Base-by-base conservation (phyloP, 64 coral and sea anemone genomes). In the Trachythela sp. region DNA sequence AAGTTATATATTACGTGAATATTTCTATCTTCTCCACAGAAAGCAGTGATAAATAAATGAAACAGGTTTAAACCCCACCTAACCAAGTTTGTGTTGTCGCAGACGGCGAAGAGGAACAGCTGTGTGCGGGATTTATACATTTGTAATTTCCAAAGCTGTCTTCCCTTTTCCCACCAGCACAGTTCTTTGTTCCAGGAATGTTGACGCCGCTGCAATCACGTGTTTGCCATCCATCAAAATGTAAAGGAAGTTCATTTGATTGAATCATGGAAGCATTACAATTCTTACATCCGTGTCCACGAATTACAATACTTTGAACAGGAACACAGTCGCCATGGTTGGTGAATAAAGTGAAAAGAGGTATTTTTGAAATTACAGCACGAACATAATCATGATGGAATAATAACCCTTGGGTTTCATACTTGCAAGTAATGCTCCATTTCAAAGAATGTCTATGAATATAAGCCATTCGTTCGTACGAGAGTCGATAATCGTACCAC, bases 71-170 rank as follows among this genome's bases (percentile, higher is more conserved):
- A n/a, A n/a, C n/a, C 42, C 18, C 18, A 31, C 24, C n/a, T 7
- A 77, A 27, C 71, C 71, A 77, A 31, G 71, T 77, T 77, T 77
- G 71, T 14, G 30, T 77, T 34, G 71, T 77, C 30, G 71, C 29
- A 24, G 4, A 8, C 71, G 20, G 27, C 30, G 71, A 24, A 7
- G 71, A 32, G 13, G 71, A 77, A 38, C 71, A 77, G 13, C 2
- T 32, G 36, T 77, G 71, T 2, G 31, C 31, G 71, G 71, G 71
- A 38, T 77, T 77, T 77, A 77, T 35, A 17, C 71, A 77, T 24
- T 32, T 14, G 71, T 77, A 77, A 77, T 35, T 24, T 13, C 71
- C 71, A 77, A 77, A 77, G 26, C 36, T 77, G 26, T 77, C 71
- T 35, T 77, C 71, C 14, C 9, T 45, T 68, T 31, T n/a, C 9